These are phyloP conservation scores for Coregonus suidteri DNA, from an alignment of 2,797 vertebrate species.

Conservation along the genomic window DNA sequence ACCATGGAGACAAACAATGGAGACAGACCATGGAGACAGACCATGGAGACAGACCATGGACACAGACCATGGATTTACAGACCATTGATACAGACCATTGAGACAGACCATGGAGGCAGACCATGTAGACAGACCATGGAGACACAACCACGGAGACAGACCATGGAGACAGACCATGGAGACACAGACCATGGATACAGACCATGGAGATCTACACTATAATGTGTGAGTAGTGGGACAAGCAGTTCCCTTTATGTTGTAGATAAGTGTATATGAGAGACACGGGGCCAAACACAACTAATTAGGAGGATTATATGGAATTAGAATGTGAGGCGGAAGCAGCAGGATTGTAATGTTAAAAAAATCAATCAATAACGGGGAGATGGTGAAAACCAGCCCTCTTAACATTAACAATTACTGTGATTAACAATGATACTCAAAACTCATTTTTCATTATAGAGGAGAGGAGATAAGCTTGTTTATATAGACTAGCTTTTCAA, in stretches of 20 bases:
- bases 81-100: too few species aligned
- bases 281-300: slow-evolving; percentile 75
- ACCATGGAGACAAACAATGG: too few species aligned
- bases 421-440: slow-evolving; percentile 93
- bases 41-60: too few species aligned
- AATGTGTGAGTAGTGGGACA: slow-evolving; percentile 57
- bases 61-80: too few species aligned
- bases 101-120: too few species aligned
- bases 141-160: too few species aligned
- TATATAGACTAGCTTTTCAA: slow-evolving; percentile 89
- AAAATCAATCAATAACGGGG: slow-evolving; percentile 84
- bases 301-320: slow-evolving; percentile 65
- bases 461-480: slow-evolving; percentile 88
- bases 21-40: too few species aligned
- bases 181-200: neutral
- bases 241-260: slow-evolving; percentile 65
- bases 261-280: slow-evolving; percentile 42
- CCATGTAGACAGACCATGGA: too few species aligned
- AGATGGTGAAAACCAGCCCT: slow-evolving; percentile 79
- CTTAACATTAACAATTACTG: slow-evolving; percentile 92
- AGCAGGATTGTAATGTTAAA: slow-evolving; percentile 70
- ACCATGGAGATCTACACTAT: slow-evolving; percentile 32
- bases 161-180: too few species aligned
- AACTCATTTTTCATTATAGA: slow-evolving; percentile 91
- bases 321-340: slow-evolving; percentile 45